phyloP scores from a whole-genome alignment of 2,113 vertebrate species.

The Panurus biarmicus region DNA sequence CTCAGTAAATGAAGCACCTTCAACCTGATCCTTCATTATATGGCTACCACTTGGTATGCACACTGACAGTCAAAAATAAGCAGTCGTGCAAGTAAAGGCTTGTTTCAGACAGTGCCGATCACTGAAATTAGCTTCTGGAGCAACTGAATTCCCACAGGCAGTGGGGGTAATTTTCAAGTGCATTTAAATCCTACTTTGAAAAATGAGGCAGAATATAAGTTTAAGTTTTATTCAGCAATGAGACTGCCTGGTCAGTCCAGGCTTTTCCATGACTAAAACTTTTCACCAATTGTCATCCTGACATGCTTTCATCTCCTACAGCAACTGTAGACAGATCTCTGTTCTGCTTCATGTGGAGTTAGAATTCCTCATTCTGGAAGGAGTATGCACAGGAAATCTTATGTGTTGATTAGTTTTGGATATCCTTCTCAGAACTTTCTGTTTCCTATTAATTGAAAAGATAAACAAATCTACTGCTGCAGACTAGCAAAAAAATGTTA shows the following conservation, averaged over 20 bases:
- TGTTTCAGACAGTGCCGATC: not conserved
- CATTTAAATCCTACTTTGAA: not conserved
- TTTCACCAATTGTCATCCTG: not conserved
- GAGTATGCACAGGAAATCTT: not conserved
- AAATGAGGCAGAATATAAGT: not conserved
- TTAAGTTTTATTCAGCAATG: not conserved
- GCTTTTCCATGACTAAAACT: not conserved
- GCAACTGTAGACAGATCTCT: rapidly evolving
- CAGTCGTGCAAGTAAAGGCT: not conserved
- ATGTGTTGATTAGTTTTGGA: not conserved
- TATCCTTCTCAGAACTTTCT: not conserved
- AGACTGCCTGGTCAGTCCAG: not conserved
- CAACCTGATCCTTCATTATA: not conserved
- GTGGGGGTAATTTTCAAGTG: not conserved
- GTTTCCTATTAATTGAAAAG: not conserved
- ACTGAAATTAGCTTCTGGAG: not conserved
- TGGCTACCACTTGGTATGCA: not conserved
- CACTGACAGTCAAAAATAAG: not conserved
- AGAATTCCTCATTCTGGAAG: not conserved
- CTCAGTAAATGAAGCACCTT: not conserved
- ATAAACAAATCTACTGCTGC: not conserved
- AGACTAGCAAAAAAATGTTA: not conserved
- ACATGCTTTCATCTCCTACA: not conserved
- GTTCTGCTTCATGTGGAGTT: not conserved
- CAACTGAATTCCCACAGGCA: not conserved